A percentile compares a stretch with the other conserved stretches of the same genome.
Conservation (phyloP, 2,113 vertebrate genomes). For the Choloepus hoffmanni region DNA sequence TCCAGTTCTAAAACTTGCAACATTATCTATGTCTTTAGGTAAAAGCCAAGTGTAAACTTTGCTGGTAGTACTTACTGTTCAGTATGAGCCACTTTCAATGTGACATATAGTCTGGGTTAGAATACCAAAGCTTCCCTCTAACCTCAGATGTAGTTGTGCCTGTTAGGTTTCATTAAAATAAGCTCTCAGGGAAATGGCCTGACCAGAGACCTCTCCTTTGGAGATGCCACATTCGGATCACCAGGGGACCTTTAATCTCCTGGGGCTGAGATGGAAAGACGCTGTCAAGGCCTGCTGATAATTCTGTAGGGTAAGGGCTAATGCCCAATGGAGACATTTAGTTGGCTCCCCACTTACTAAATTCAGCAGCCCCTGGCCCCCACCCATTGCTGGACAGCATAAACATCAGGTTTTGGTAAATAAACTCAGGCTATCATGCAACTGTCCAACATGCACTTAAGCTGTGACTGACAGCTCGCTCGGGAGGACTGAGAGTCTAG, state of each 20-base stretch:
- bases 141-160: not conserved
- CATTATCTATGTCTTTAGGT: not conserved
- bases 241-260: conserved; percentile 65
- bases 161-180: not conserved
- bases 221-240: conserved; percentile 41
- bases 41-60: not conserved
- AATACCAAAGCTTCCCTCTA: not conserved
- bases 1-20: not conserved
- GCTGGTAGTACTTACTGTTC: not conserved
- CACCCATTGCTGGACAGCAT: conserved; percentile 55
- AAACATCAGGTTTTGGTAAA: conserved; percentile 77
- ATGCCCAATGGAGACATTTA: conserved; percentile 7
- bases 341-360: conserved; percentile 15
- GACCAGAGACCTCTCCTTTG: not conserved
- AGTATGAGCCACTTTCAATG: not conserved
- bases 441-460: conserved; percentile 62
- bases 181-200: not conserved
- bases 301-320: conserved; percentile 49
- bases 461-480: conserved; percentile 73
- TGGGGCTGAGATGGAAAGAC: conserved; percentile 33
- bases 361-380: conserved; percentile 44
- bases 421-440: conserved; percentile 68
- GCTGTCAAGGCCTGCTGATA: conserved; percentile 45
- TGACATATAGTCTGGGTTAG: not conserved
- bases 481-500: conserved; percentile 77